These are phyloP conservation scores for Rhopilema esculentum DNA, from an alignment of 30 jellyfish, hydroid and myxozoan genomes.

Conservation along the genomic window DNA sequence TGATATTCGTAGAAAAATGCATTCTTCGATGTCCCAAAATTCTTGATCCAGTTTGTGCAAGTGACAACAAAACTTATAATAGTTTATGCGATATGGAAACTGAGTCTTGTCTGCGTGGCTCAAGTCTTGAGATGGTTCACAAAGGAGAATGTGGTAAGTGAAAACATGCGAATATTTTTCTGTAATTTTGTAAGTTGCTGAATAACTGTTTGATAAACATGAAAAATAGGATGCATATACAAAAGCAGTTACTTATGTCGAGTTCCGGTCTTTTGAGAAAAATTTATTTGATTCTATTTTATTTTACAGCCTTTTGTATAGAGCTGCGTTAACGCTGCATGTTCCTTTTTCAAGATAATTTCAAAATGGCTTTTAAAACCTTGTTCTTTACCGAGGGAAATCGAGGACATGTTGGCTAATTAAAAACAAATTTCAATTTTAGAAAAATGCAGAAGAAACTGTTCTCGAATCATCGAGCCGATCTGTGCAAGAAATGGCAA, in stretches of 20 bases:
- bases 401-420: too few relatives aligned
- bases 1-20: slow-evolving; percentile 43
- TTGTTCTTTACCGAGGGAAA: too few relatives aligned
- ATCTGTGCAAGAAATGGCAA: slow-evolving; percentile 68
- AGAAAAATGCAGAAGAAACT: slow-evolving; percentile 36
- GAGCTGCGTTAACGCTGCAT: too few relatives aligned
- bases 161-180: too few relatives aligned
- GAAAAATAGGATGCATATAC: neutral
- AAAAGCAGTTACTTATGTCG: neutral
- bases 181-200: neutral
- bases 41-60: slow-evolving; percentile 74
- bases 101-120: slow-evolving; percentile 32
- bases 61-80: slow-evolving; percentile 49
- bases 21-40: slow-evolving; percentile 31
- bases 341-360: too few relatives aligned
- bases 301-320: too few relatives aligned
- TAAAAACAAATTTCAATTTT: neutral
- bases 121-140: slow-evolving; percentile 7
- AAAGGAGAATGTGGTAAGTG: slow-evolving; percentile 70
- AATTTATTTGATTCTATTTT: too few relatives aligned
- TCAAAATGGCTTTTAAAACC: too few relatives aligned
- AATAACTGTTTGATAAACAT: neutral
- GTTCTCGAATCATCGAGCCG: slow-evolving; percentile 38
- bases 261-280: too few relatives aligned
- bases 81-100: slow-evolving; percentile 40